Conservation (phyloP, 1,140 invertebrate species). For the Capitella teleta region DNA sequence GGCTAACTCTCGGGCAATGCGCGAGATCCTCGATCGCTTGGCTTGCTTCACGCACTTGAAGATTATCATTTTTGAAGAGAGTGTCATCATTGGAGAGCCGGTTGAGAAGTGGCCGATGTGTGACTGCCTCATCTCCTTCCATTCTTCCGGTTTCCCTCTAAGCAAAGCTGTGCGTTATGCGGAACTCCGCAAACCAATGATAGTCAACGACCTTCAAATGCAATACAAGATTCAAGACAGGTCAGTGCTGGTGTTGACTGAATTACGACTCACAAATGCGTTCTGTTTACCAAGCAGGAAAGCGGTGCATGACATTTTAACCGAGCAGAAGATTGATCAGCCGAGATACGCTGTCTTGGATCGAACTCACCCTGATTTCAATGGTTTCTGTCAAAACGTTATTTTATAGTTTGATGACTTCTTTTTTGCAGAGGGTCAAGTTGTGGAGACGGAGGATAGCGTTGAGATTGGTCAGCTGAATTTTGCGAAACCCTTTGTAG, state of each 20-base stretch:
- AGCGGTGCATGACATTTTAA: conserved; percentile 88
- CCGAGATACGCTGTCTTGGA: conserved; percentile 94
- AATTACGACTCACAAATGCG: too few relatives aligned
- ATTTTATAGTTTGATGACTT: conserved; percentile 4
- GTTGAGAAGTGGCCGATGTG: conserved; percentile 97
- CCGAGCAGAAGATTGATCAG: conserved; percentile 90
- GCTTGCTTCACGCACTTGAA: conserved; percentile 94
- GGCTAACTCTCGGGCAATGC: conserved; percentile 96
- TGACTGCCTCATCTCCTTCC: conserved; percentile 96
- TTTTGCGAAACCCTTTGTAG: conserved; percentile 99
- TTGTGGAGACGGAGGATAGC: conserved; percentile 95
- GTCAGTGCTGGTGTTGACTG: too few relatives aligned
- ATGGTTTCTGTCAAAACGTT: background rate
- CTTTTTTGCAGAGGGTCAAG: conserved; percentile 48
- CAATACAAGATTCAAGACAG: conserved; percentile 88
- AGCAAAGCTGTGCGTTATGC: conserved; percentile 98
- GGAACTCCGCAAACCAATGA: conserved; percentile 83
- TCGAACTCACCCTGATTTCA: conserved; percentile 49
- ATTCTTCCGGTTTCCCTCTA: conserved; percentile 93
- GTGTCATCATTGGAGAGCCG: conserved; percentile 68
- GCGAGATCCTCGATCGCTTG: conserved; percentile 85
- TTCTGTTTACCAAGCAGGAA: too few relatives aligned
- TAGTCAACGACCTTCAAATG: conserved; percentile 97
- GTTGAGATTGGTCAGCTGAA: conserved; percentile 87
- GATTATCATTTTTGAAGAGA: conserved; percentile 83